Base-by-base conservation (phyloP, 2,797 vertebrate species). In the Muraenolepis orangiensis region DNA sequence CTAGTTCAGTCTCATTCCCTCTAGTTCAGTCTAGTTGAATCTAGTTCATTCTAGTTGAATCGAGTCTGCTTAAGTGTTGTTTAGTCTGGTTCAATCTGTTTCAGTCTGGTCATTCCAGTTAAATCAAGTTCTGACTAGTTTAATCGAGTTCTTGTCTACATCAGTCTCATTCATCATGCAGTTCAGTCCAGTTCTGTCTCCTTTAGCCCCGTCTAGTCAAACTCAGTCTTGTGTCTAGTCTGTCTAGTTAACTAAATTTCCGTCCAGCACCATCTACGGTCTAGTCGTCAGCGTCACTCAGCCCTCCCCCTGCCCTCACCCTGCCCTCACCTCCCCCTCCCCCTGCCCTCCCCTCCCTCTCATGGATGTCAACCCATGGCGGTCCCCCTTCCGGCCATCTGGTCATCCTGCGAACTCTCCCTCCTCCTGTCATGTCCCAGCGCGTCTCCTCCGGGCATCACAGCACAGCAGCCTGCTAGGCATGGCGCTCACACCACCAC, bases 361-460 rank as follows among this genome's bases (percentile, higher is more conserved):
- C 42, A 18, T 20, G 1, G 18, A 46, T 46, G 42, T 46, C 42
- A 46, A 46, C 42, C 42, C 42, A 4, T 5, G 42, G 14, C 14
- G 42, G 42, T 76, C 71, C 42, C 29, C 16, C 13, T 16, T 16
- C 20, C 5, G 20, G n/a, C 51, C 51, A 57, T 57, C 51, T 57
- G 51, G 51, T 57, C 51, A 23, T 57, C 51, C 51, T 23, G 51
- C 51, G n/a, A 57, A 57, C 51, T 23, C 31, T 67, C n/a, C 61
- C 51, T 57, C 51, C 51, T 57, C 51, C 51, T 57, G 51, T 57
- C 51, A 57, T 57, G 51, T 57, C 51, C 51, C n/a, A n/a, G 51
- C 51, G 51, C 7, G 20, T 57, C 51, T 57, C 51, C 20, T 6
- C 7, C 46, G 46, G 46, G 46, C 18, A 1, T 51, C 46, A 51